phyloP scores from a whole-genome alignment of 2,888 invertebrate genomes.

The Apotomis capreana region DNA sequence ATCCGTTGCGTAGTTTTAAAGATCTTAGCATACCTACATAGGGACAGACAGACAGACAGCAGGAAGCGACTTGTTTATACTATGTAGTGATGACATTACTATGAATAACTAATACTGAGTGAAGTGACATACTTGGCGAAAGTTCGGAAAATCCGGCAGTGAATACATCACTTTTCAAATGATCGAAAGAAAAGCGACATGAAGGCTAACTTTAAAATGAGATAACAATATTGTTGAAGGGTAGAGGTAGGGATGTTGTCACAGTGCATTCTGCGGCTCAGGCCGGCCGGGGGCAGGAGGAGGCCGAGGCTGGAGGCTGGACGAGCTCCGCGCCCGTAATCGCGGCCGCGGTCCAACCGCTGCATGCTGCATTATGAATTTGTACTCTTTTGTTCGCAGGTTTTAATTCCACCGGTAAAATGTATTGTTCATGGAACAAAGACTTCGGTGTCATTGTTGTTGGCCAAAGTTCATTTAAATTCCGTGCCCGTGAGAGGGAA shows the following conservation, averaged over 20 bases:
- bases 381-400: conserved; percentile 79
- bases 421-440: conserved; percentile 81
- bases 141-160: too few relatives aligned
- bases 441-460: conserved; percentile 81
- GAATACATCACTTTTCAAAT: too few relatives aligned
- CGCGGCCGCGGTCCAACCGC: conserved; percentile 52
- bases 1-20: too few relatives aligned
- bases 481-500: conserved; percentile 78
- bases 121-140: too few relatives aligned
- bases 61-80: too few relatives aligned
- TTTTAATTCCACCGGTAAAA: conserved; percentile 82
- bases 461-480: conserved; percentile 83
- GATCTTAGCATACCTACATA: too few relatives aligned
- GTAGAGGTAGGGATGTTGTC: not conserved
- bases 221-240: not conserved
- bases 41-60: too few relatives aligned
- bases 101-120: too few relatives aligned
- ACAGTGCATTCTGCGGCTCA: conserved; percentile 22
- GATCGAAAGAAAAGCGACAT: too few relatives aligned
- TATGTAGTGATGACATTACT: too few relatives aligned
- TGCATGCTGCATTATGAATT: conserved; percentile 76
- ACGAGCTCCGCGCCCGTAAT: conserved; percentile 24
- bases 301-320: conserved; percentile 11
- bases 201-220: too few relatives aligned
- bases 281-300: conserved; percentile 40